A percentile compares a stretch with the other conserved stretches of the same genome.
phyloP scores from a whole-genome alignment of 35 echinoderm and acorn worm genomes.

The Hemicentrotus pulcherrimus region DNA sequence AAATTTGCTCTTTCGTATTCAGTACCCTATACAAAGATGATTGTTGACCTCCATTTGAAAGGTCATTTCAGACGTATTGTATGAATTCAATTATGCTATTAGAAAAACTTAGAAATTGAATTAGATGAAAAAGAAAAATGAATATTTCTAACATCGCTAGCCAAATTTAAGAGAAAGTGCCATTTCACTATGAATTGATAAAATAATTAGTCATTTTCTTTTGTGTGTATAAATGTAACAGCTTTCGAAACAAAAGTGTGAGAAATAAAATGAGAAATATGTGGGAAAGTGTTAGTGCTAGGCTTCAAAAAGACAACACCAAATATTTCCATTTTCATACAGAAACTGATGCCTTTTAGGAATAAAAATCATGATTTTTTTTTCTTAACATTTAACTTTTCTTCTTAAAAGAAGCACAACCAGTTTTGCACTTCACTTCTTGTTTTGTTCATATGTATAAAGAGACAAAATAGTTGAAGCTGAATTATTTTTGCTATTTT shows the following conservation, averaged over 20 bases:
- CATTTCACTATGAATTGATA: too few species aligned
- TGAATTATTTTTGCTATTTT: neutral
- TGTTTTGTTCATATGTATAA: neutral
- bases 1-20: neutral
- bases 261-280: too few species aligned
- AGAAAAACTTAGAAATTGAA: neutral
- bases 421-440: too few species aligned
- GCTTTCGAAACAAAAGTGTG: too few species aligned
- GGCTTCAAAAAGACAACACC: neutral
- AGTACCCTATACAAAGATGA: neutral
- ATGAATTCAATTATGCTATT: neutral
- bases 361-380: neutral
- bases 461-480: neutral
- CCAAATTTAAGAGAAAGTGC: too few species aligned
- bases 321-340: neutral
- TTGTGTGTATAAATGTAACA: too few species aligned
- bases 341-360: neutral
- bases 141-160: neutral
- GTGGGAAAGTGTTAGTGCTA: too few species aligned
- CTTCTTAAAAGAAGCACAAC: neutral
- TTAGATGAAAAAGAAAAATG: neutral
- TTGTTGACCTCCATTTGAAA: neutral
- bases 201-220: too few species aligned
- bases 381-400: neutral
- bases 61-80: neutral